A percentile compares a stretch with the other conserved stretches of the same genome.
These are phyloP conservation scores for Dynastes maya DNA, from an alignment of 2,888 invertebrate genomes.

Conservation along the genomic window DNA sequence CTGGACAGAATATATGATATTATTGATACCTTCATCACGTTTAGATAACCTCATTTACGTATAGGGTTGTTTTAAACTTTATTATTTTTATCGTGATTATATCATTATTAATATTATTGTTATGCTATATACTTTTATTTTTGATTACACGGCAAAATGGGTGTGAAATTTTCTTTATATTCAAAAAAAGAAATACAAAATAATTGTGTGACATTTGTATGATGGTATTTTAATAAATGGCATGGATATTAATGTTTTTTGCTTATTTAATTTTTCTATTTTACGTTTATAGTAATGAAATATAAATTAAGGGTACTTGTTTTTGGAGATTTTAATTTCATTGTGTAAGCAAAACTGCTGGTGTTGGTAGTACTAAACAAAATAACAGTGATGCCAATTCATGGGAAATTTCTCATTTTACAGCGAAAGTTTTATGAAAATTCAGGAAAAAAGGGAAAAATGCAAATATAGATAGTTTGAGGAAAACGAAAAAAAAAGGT, in stretches of 20 bases:
- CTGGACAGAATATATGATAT: constrained; percentile 23
- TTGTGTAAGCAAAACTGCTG: too few species aligned
- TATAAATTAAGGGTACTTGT: too few species aligned
- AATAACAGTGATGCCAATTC: too few species aligned
- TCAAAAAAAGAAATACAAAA: constrained; percentile 16
- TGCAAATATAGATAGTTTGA: too few species aligned
- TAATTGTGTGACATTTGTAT: constrained; percentile 40
- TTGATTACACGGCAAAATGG: constrained; percentile 24
- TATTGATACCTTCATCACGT: constrained; percentile 10
- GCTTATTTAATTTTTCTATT: not conserved
- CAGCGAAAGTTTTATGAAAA: too few species aligned
- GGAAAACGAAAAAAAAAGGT: too few species aligned
- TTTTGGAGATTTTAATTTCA: too few species aligned
- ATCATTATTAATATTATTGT: constrained; percentile 15
- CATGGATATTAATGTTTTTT: constrained; percentile 39
- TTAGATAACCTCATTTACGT: not conserved
- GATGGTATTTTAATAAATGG: constrained; percentile 51
- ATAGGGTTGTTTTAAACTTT: not conserved
- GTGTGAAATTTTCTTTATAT: constrained; percentile 37
- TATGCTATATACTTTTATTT: constrained; percentile 11
- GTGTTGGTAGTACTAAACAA: too few species aligned
- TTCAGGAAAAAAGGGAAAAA: too few species aligned
- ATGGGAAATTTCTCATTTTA: too few species aligned
- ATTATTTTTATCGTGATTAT: constrained; percentile 4
- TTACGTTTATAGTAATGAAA: too few species aligned